Percentiles rank a stretch among this genome's conserved stretches.
Conservation (phyloP, 2,113 vertebrate genomes). For the Myiozetetes cayanensis region DNA sequence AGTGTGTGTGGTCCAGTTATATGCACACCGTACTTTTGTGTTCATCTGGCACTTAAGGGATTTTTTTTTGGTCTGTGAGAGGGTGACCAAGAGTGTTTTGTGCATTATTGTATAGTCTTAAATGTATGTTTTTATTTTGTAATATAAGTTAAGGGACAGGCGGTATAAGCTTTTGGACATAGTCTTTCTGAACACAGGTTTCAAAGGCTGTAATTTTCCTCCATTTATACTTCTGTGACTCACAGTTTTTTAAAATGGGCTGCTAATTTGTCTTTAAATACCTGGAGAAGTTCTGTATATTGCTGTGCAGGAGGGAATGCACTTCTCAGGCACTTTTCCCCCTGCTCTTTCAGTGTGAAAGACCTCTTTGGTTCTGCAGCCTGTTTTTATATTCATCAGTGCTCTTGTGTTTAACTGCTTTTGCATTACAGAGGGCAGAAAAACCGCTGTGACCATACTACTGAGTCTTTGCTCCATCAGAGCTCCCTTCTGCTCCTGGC, state of each 20-base stretch:
- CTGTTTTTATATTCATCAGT: background rate
- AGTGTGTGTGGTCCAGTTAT: background rate
- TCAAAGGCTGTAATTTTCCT: background rate
- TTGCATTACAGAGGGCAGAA: background rate
- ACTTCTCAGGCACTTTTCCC: background rate
- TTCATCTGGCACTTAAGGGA: background rate
- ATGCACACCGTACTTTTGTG: rapidly evolving
- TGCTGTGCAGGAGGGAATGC: background rate
- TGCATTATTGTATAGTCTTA: background rate
- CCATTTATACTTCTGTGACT: background rate
- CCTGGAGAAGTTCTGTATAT: background rate
- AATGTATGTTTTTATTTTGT: background rate
- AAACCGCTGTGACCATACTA: background rate
- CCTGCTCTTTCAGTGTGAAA: background rate
- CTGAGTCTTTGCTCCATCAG: background rate
- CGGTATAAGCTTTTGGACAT: background rate
- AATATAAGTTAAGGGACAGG: background rate
- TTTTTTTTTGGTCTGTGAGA: background rate
- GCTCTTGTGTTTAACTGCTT: background rate
- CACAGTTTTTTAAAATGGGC: background rate
- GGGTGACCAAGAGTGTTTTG: background rate
- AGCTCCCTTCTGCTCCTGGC: background rate
- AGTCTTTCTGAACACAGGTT: background rate
- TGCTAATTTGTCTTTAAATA: background rate
- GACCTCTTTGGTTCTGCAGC: background rate